A percentile compares a stretch with the other conserved stretches of the same genome.
Conservation (phyloP, 2,113 vertebrate genomes). For the Elgaria multicarinata region DNA sequence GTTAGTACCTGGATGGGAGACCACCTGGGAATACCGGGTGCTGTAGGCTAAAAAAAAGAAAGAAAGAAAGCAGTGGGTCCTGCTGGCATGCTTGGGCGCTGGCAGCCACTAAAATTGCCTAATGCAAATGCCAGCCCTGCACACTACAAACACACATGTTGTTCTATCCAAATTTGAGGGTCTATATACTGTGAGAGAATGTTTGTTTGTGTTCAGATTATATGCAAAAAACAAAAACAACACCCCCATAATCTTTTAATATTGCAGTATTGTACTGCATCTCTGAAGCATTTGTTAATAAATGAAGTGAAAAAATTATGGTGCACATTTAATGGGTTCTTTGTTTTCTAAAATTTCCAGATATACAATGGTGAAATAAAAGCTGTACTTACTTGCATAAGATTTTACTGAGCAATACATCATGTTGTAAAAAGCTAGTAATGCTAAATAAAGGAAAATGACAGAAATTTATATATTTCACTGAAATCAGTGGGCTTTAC, state of each 20-base stretch:
- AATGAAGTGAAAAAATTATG: not conserved
- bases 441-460: not conserved
- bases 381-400: not conserved
- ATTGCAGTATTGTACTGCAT: not conserved
- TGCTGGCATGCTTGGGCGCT: not conserved
- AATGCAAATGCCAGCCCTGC: no score
- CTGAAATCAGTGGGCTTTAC: not conserved
- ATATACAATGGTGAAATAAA: not conserved
- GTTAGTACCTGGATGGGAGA: no score
- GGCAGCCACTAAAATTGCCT: not conserved
- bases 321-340: not conserved
- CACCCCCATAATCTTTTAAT: not conserved
- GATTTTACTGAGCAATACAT: slow-evolving; percentile 28
- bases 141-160: no score
- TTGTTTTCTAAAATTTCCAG: not conserved
- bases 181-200: not conserved
- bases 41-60: no score
- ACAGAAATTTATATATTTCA: not conserved
- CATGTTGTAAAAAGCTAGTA: slow-evolving; percentile 23
- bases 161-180: not conserved
- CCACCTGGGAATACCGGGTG: no score
- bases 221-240: no score
- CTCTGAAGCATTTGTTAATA: not conserved
- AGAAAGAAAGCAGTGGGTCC: not conserved
- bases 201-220: not conserved